Conservation (phyloP, 2,888 invertebrate genomes). For the Drosophila koepferae region DNA sequence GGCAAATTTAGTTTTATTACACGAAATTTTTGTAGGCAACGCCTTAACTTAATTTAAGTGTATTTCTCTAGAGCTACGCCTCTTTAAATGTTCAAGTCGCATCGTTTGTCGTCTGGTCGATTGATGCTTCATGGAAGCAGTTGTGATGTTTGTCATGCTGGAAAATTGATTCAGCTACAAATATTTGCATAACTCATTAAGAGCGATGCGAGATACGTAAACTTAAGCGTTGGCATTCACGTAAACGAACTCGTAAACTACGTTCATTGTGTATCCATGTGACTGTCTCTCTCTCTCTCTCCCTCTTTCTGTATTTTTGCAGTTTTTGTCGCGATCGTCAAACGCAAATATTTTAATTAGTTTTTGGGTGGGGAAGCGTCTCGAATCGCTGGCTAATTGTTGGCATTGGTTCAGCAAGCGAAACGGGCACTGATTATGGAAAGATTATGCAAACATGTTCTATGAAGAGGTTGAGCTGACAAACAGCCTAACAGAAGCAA, state of each 20-base stretch:
- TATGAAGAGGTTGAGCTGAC: conserved; percentile 35
- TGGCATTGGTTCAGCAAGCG: conserved; percentile 45
- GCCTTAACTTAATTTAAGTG: conserved; percentile 8
- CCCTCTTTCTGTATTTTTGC: conserved; percentile 11
- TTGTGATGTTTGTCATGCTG: conserved; percentile 43
- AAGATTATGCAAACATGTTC: conserved; percentile 66
- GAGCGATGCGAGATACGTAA: conserved; percentile 57
- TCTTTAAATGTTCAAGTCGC: not conserved
- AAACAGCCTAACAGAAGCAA: not conserved
- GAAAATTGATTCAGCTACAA: conserved; percentile 68
- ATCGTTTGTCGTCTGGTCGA: conserved; percentile 1
- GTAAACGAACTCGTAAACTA: conserved; percentile 25
- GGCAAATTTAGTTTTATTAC: not conserved
- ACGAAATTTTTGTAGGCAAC: not conserved
- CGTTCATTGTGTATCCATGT: conserved; percentile 14
- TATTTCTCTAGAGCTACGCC: conserved; percentile 3
- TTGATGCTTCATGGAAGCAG: conserved; percentile 18
- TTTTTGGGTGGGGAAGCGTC: conserved; percentile 62
- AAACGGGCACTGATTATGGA: conserved; percentile 52
- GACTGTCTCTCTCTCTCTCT: conserved; percentile 6
- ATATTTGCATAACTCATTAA: conserved; percentile 80
- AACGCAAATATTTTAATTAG: conserved; percentile 77
- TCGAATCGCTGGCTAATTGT: conserved; percentile 60
- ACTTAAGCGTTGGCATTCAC: conserved; percentile 12
- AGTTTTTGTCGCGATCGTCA: conserved; percentile 61